Conservation (phyloP, 2,888 invertebrate species). For the Machimus rusticus region DNA sequence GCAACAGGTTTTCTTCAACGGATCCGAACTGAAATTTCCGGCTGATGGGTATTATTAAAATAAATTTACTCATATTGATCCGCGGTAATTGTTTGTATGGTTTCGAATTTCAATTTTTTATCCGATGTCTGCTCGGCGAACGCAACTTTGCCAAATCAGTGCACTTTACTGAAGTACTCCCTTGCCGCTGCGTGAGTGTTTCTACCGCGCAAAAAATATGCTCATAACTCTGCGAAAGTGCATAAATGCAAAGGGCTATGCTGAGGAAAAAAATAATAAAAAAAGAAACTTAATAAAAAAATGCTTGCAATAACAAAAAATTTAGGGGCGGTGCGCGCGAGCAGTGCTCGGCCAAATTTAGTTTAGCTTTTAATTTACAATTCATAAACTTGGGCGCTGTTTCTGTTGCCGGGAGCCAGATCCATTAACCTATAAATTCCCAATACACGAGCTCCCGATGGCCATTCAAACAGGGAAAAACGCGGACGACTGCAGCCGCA, state of each 20-base stretch:
- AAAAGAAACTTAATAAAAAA: background rate
- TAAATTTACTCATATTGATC: background rate
- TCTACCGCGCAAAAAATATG: background rate
- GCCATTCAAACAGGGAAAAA: constrained; percentile 15
- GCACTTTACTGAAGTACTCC: background rate
- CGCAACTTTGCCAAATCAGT: background rate
- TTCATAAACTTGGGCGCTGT: constrained; percentile 19
- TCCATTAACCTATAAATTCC: constrained; percentile 38
- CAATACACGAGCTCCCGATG: constrained; percentile 7
- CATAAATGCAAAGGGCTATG: background rate
- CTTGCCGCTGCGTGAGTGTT: background rate
- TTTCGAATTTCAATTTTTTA: background rate
- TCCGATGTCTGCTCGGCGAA: background rate
- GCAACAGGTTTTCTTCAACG: background rate
- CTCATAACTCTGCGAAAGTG: background rate
- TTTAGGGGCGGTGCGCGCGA: background rate
- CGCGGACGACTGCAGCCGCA: background rate
- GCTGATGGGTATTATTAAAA: background rate
- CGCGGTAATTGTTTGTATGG: background rate
- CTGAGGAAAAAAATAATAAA: background rate
- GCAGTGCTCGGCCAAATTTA: constrained; percentile 19
- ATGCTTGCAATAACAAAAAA: constrained; percentile 7
- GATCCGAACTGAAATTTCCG: background rate
- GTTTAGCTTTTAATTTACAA: constrained; percentile 39
- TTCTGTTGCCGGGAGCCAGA: constrained; percentile 28